Conservation (phyloP, 2,888 invertebrate genomes). For the Parapristionchus giblindavisi region DNA sequence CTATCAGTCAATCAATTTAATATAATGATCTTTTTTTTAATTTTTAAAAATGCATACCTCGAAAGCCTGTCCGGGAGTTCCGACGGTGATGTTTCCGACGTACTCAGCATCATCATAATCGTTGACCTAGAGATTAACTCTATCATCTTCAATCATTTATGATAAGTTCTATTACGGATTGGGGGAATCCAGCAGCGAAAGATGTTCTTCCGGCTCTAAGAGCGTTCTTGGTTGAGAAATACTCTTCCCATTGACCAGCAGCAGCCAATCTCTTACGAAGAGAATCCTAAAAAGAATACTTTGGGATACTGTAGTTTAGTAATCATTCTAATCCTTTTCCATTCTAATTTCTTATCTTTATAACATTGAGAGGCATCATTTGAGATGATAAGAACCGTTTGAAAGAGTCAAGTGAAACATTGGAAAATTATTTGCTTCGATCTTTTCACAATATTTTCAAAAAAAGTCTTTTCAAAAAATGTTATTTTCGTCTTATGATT, state of each 20-base stretch:
- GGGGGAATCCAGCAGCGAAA: background rate
- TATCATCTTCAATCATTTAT: too few species aligned
- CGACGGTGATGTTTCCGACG: conserved; percentile 38
- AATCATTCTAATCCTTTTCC: too few species aligned
- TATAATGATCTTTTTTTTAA: background rate
- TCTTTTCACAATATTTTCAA: too few species aligned
- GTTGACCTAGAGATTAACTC: conserved; percentile 21
- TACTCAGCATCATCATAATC: conserved; percentile 35
- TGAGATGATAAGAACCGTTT: too few species aligned
- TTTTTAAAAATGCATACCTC: background rate
- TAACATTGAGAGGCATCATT: too few species aligned
- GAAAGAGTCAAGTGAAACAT: too few species aligned
- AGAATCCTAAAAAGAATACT: conserved; percentile 23
- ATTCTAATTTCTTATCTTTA: too few species aligned
- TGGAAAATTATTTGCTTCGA: too few species aligned
- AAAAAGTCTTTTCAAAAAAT: too few species aligned
- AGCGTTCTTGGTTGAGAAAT: background rate
- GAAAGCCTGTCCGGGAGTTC: conserved; percentile 36
- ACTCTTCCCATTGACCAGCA: background rate
- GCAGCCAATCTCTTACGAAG: conserved; percentile 2
- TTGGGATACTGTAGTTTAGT: too few species aligned
- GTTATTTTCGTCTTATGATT: too few species aligned
- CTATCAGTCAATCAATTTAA: background rate
- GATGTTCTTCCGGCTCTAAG: background rate
- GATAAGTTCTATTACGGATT: too few species aligned